Percentiles rank a stretch among this genome's conserved stretches.
These are phyloP conservation scores for Philotrypesis tridentata DNA, from an alignment of 1,140 invertebrate genomes.

Conservation along the genomic window DNA sequence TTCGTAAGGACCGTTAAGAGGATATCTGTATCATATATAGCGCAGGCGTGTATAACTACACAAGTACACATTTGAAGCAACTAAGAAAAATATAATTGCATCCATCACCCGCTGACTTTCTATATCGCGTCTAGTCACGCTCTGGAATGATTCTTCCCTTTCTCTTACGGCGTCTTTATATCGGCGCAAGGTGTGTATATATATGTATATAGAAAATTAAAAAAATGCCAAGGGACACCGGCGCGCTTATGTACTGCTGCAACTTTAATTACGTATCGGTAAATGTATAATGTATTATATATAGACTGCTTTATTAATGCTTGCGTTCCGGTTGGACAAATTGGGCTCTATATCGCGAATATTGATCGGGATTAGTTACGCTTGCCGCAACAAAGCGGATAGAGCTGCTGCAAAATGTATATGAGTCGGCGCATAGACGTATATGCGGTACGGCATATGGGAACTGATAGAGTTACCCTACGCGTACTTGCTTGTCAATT, in stretches of 20 bases:
- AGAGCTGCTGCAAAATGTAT: neutral
- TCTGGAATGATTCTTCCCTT: slow-evolving; percentile 61
- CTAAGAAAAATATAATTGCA: slow-evolving; percentile 57
- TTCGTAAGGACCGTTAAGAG: slow-evolving; percentile 1
- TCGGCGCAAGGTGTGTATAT: neutral
- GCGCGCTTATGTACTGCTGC: neutral
- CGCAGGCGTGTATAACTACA: neutral
- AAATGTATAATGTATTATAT: too few species aligned
- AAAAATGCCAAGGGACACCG: neutral
- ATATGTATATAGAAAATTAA: neutral
- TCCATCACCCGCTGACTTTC: slow-evolving; percentile 66
- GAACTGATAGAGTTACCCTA: neutral
- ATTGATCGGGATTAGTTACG: slow-evolving; percentile 54
- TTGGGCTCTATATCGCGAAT: slow-evolving; percentile 56
- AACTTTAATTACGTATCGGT: slow-evolving; percentile 31
- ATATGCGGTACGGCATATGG: neutral
- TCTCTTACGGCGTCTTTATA: neutral
- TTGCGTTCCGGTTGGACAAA: slow-evolving; percentile 57
- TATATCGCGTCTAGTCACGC: slow-evolving; percentile 64
- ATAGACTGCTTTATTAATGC: slow-evolving; percentile 62
- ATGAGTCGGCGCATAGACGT: neutral
- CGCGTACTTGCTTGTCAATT: neutral
- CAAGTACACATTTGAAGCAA: slow-evolving; percentile 47
- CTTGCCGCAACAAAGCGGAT: slow-evolving; percentile 49
- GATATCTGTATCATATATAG: too few species aligned